Percentiles rank a stretch among this genome's conserved stretches.
Conservation (phyloP, 2,888 invertebrate species). For the Imbricaverruca yamaguchii region DNA sequence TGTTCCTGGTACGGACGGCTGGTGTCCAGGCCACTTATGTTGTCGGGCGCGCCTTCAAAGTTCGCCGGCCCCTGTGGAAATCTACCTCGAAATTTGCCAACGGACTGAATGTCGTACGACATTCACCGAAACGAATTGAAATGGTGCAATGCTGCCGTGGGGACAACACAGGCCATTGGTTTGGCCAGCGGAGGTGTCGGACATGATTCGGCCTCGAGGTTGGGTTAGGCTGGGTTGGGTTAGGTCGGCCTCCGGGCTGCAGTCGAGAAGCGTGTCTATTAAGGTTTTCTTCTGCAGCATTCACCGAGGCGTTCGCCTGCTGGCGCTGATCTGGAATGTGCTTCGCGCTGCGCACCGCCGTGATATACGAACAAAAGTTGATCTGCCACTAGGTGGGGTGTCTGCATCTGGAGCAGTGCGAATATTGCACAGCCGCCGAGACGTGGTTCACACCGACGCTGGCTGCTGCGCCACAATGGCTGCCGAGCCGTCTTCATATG, state of each 20-base stretch:
- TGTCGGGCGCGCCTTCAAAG: not conserved
- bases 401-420: not conserved
- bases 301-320: too few species aligned
- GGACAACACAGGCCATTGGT: not conserved
- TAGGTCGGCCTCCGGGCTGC: too few species aligned
- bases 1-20: not conserved
- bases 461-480: too few species aligned
- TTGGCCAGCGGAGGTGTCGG: not conserved
- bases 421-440: not conserved
- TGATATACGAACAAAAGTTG: not conserved
- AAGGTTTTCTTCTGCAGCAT: too few species aligned
- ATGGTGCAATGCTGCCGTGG: not conserved
- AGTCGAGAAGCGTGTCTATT: too few species aligned
- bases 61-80: not conserved
- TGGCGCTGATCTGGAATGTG: not conserved
- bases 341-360: not conserved
- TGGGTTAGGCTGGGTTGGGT: too few species aligned
- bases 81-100: not conserved
- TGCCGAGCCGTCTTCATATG: too few species aligned
- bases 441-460: too few species aligned
- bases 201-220: too few species aligned
- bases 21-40: not conserved
- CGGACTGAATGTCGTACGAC: not conserved
- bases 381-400: not conserved
- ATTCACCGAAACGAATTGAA: conserved; percentile 1